phyloP scores from a whole-genome alignment of 2,113 vertebrate genomes.

The Alethe castanea region DNA sequence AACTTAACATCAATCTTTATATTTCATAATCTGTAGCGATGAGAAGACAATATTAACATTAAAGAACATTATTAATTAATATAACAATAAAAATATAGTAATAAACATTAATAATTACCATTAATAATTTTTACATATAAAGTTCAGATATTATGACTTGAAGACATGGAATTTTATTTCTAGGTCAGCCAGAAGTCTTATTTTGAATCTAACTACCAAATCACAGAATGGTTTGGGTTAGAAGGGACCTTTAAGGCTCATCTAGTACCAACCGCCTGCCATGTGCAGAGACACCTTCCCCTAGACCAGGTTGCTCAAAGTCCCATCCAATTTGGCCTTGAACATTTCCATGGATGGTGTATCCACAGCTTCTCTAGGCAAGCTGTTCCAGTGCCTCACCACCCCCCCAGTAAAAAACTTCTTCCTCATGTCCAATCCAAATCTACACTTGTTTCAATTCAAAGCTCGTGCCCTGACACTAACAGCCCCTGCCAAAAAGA shows the following conservation, averaged over 20 bases:
- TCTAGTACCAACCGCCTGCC: rapidly evolving
- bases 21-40: not conserved
- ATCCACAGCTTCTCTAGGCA: not conserved
- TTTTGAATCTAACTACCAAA: not conserved
- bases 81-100: not conserved
- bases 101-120: not conserved
- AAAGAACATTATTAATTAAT: not conserved
- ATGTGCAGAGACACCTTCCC: not conserved
- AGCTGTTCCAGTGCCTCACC: not conserved
- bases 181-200: not conserved
- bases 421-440: not conserved
- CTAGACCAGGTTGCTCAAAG: not conserved
- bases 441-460: rapidly evolving
- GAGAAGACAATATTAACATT: not conserved
- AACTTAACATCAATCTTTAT: not conserved
- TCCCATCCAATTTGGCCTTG: not conserved
- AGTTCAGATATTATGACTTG: not conserved
- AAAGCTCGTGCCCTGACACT: not conserved
- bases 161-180: not conserved
- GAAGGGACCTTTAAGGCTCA: not conserved
- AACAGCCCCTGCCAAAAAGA: not conserved
- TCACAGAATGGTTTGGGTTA: not conserved
- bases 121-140: not conserved
- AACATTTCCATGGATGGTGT: not conserved
- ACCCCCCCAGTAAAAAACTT: not conserved